Evolutionary conservation across 2,888 invertebrate genomes (phyloP), one percentile per base, ranked within the genome.

Genomic region (Thereva nobilitata): DNA sequence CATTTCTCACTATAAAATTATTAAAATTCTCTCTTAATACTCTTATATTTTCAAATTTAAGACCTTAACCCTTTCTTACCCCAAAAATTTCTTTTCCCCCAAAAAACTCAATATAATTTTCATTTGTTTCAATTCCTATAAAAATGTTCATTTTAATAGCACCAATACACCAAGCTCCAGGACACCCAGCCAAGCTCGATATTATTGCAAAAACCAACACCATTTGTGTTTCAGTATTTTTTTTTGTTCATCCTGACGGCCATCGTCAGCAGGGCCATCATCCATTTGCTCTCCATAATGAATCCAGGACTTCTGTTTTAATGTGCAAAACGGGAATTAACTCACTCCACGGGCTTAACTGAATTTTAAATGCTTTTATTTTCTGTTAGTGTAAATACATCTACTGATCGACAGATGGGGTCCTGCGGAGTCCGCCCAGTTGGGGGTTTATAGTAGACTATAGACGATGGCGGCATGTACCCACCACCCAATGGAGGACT

Each of bases 351-450:
- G 47, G 38, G 47, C 59, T 59, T 59, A 59, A 59, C 59, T 35
- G 37, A 59, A 59, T 59, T 59, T 59, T 49, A 59, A 59, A 59
- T 59, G 59, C 59, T 44, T 59, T 59, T 59, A 59, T 59, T 59
- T 35, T 59, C 49, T 49, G 59, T 59, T 49, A 59, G 47, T 59
- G 59, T 49, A 59, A 59, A 59, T 59, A 59, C 59, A 47, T 59
- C 59, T 47, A 59, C 47, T 49, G 59, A 59, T 59, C 59, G 59
- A 59, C 59, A 59, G 49, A 23, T 23, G 23, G 23, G 23, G 12
- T 47, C 49, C 47, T 47, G 47, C 5, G 12, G 55, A 7, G 5
- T 12, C 37, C 38, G 47, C 41, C 4, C n/a, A 10, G 49, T 2
- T 23, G 23, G 23, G 23, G 23, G 23, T 2, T 23, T 23, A 23